phyloP scores from a whole-genome alignment of 2,888 invertebrate species.

The Philhelius pedissequus region DNA sequence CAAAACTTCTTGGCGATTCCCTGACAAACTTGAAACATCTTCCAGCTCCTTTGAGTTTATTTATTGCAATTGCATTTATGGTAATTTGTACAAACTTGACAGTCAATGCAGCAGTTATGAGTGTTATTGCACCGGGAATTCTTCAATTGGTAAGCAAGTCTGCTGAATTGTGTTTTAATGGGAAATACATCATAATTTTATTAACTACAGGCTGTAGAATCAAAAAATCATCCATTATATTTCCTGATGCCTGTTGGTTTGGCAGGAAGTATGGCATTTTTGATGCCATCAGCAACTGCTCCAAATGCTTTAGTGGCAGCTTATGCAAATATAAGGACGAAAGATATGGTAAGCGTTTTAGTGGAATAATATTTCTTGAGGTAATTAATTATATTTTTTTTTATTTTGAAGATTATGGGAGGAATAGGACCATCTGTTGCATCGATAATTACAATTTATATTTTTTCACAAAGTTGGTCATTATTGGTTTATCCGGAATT shows the following conservation, averaged over 20 bases:
- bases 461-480: constrained; percentile 9
- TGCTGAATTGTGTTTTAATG: not conserved
- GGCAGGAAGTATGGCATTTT: constrained; percentile 10
- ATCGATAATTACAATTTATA: constrained; percentile 3
- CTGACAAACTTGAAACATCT: not conserved
- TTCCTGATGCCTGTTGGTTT: not conserved
- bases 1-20: not conserved
- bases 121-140: constrained; percentile 23
- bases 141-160: constrained; percentile 11
- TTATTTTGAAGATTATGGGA: not conserved
- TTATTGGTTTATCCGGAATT: constrained; percentile 7
- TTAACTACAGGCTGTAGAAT: constrained; percentile 10
- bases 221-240: constrained; percentile 23
- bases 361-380: not conserved
- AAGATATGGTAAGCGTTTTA: constrained; percentile 2
- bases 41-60: not conserved
- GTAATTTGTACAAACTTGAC: constrained; percentile 25
- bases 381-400: not conserved
- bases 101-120: not conserved
- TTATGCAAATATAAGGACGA: not conserved
- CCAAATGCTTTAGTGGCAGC: constrained; percentile 16
- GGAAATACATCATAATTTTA: no score
- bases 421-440: constrained; percentile 27
- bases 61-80: not conserved
- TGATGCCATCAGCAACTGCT: constrained; percentile 27